phyloP scores from a whole-genome alignment of 2,888 invertebrate genomes.

The Cyclophora albipunctata region DNA sequence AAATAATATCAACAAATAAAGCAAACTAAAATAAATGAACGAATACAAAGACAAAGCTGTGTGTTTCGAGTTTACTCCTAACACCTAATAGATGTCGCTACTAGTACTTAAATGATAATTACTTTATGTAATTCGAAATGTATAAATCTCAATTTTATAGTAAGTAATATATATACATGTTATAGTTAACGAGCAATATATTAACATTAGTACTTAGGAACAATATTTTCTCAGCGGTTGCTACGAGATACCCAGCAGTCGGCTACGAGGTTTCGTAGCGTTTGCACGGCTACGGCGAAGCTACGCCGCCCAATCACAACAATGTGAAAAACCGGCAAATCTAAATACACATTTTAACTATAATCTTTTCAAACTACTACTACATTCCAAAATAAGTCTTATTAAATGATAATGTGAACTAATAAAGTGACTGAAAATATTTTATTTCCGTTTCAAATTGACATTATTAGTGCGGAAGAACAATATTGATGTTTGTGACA shows the following conservation, averaged over 20 bases:
- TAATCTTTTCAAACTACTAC: conserved; percentile 1
- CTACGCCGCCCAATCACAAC: conserved; percentile 26
- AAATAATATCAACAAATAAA: too few relatives aligned
- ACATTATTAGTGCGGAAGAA: conserved; percentile 6
- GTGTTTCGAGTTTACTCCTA: conserved; percentile 4
- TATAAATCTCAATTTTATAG: not conserved
- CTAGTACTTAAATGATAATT: conserved; percentile 12
- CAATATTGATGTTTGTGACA: conserved; percentile 7
- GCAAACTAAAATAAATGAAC: too few relatives aligned
- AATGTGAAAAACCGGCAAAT: conserved; percentile 26
- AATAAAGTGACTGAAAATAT: too few relatives aligned
- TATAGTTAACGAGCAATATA: too few relatives aligned
- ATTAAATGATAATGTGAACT: not conserved
- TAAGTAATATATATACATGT: too few relatives aligned
- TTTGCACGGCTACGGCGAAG: conserved; percentile 25
- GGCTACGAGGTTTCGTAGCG: conserved; percentile 47
- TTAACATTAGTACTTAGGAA: too few relatives aligned
- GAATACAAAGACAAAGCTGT: too few relatives aligned
- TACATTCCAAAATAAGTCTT: conserved; percentile 7
- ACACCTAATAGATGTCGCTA: conserved; percentile 32
- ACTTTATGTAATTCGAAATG: not conserved
- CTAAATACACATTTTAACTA: conserved; percentile 19
- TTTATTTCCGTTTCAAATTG: conserved; percentile 6
- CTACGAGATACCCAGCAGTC: conserved; percentile 33
- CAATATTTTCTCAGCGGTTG: too few relatives aligned